A percentile compares a stretch with the other conserved stretches of the same genome.
Evolutionary conservation across 1,140 invertebrate species (phyloP).

Genomic region (Leptopilina boulardi): DNA sequence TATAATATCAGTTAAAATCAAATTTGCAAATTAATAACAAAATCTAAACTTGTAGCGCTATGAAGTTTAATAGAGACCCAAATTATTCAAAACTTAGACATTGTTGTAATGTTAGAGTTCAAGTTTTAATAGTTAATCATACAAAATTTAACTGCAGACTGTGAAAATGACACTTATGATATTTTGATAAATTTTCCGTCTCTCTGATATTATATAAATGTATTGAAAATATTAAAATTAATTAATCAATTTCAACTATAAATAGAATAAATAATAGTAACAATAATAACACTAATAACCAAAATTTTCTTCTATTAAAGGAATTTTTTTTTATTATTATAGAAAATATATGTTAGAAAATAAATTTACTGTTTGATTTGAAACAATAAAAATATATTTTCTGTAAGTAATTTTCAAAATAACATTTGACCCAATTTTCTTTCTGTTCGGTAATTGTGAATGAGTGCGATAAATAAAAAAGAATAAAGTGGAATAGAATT

Average conservation of each 20-base stretch:
- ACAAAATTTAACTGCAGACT: neutral
- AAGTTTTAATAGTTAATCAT: slow-evolving; percentile 6
- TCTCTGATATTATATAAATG: too few relatives aligned
- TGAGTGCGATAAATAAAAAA: neutral
- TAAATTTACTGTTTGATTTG: too few relatives aligned
- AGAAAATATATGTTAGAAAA: too few relatives aligned
- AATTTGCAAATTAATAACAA: slow-evolving; percentile 11
- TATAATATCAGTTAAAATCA: neutral
- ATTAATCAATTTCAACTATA: too few relatives aligned
- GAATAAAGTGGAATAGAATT: neutral
- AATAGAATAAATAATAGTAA: too few relatives aligned
- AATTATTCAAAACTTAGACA: neutral
- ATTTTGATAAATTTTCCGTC: neutral
- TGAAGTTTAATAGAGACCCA: slow-evolving; percentile 1
- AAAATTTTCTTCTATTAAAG: too few relatives aligned
- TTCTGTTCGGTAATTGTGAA: neutral
- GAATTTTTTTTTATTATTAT: too few relatives aligned
- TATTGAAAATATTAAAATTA: too few relatives aligned
- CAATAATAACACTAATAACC: too few relatives aligned
- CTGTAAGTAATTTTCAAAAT: neutral
- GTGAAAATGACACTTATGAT: neutral
- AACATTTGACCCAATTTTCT: neutral
- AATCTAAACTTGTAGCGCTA: neutral
- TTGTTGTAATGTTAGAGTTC: slow-evolving; percentile 2
- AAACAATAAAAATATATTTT: neutral